These are phyloP conservation scores for Apostichopus leukothele DNA, from an alignment of 53 echinoderm and acorn worm species.

Conservation along the genomic window DNA sequence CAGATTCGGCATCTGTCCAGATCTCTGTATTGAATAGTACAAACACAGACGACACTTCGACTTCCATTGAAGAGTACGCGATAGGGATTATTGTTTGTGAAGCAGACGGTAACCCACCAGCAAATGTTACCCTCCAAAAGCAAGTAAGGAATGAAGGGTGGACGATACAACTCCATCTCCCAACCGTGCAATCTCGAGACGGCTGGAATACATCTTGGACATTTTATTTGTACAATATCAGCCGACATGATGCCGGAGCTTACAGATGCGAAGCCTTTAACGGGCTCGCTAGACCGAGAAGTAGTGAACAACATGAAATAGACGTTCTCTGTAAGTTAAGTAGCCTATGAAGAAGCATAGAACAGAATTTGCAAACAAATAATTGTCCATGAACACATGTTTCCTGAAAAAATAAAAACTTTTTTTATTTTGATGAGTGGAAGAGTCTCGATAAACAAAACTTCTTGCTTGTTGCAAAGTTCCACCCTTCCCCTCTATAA, in stretches of 20 bases:
- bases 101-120: not conserved
- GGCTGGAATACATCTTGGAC: not conserved
- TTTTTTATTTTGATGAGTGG: too few species aligned
- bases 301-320: not conserved
- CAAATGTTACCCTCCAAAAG: not conserved
- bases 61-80: not conserved
- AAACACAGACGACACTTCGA: not conserved
- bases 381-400: too few species aligned
- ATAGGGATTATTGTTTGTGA: not conserved
- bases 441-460: too few species aligned
- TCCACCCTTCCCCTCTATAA: too few species aligned
- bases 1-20: not conserved
- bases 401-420: too few species aligned
- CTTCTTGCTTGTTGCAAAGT: too few species aligned
- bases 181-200: not conserved
- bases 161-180: not conserved
- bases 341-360: too few species aligned
- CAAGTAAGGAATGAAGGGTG: not conserved
- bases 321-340: not conserved
- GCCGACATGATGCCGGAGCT: not conserved
- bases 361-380: too few species aligned
- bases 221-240: not conserved
- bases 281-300: not conserved
- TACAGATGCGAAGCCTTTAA: not conserved
- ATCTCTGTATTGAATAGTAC: not conserved